Evolutionary conservation across 2,888 invertebrate genomes (phyloP), one percentile per base, ranked within the genome.

Genomic region (Sinelater perroti): DNA sequence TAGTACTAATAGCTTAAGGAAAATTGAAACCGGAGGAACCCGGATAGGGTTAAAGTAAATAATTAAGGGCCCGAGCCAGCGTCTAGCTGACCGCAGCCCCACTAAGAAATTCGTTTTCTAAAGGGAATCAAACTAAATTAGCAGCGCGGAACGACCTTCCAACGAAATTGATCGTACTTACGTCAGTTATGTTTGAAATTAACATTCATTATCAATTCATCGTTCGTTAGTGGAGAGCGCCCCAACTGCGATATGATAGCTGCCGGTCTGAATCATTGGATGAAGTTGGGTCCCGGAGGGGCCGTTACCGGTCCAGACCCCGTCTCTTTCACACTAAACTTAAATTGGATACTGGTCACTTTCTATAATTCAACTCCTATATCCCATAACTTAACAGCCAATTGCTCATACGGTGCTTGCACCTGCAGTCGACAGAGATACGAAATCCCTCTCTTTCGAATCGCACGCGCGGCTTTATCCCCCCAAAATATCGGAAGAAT

Each of bases 281-380:
- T 76, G 76, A 74, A 76, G 75, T 75, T 70, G 66, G 57, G 66
- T 76, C 77, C 75, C 76, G 56, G 58, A 63, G 75, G 77, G 64
- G 76, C 75, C 76, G 77, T 77, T 77, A 76, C 73, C 67, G 74
- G 73, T 70, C 71, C 74, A 63, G 73, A 71, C 74, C 74, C 73
- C 74, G 75, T 75, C 76, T 76, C 75, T 75, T 75, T 75, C 74
- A 73, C 75, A 74, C 75, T 73, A 74, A 77, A 78, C 77, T 77
- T 77, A 78, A 78, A 78, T 78, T 77, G 77, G 77, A 78, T 76
- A 76, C 77, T 76, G 78, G 76, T 77, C 78, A 77, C 76, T 77
- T 77, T 77, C 77, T 77, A 78, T 78, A 78, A 78, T 78, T 78
- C 78, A 77, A 73, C 75, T 75, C 73, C 76, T 75, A 76, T 75